These are phyloP conservation scores for Eulacestoma nigropectus DNA, from an alignment of 2,113 vertebrate genomes.

Conservation along the genomic window DNA sequence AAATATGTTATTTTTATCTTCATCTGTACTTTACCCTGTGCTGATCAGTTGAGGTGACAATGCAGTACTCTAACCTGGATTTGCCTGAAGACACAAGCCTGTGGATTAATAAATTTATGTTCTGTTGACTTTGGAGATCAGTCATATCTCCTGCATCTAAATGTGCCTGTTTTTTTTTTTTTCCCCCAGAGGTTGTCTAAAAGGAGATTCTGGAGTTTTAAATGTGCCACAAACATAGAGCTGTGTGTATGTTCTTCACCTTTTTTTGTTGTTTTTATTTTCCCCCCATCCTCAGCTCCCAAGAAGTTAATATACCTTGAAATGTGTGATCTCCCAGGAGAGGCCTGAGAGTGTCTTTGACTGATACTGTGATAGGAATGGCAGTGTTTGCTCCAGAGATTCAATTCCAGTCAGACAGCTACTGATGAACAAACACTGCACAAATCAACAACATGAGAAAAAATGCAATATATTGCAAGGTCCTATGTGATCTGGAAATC, in stretches of 20 bases:
- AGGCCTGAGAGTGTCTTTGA: neutral
- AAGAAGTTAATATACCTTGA: neutral
- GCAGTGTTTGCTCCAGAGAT: neutral
- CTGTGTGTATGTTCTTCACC: neutral
- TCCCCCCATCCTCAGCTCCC: rapidly evolving
- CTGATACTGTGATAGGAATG: neutral
- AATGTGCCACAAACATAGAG: neutral
- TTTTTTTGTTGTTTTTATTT: no score
- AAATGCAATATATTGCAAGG: neutral
- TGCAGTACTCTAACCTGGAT: neutral
- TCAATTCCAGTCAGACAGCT: neutral
- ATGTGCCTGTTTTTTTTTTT: neutral
- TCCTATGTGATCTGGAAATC: neutral
- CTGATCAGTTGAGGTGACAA: neutral
- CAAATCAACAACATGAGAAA: neutral
- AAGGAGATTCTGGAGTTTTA: neutral
- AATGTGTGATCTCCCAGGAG: neutral
- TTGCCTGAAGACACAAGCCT: neutral
- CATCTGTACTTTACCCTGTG: neutral
- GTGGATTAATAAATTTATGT: neutral
- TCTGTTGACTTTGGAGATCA: neutral
- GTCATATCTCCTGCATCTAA: neutral
- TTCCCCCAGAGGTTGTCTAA: neutral
- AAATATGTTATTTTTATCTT: neutral
- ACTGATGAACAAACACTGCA: neutral